phyloP scores from a whole-genome alignment of 2,888 invertebrate genomes.

The Eurytoma californica region DNA sequence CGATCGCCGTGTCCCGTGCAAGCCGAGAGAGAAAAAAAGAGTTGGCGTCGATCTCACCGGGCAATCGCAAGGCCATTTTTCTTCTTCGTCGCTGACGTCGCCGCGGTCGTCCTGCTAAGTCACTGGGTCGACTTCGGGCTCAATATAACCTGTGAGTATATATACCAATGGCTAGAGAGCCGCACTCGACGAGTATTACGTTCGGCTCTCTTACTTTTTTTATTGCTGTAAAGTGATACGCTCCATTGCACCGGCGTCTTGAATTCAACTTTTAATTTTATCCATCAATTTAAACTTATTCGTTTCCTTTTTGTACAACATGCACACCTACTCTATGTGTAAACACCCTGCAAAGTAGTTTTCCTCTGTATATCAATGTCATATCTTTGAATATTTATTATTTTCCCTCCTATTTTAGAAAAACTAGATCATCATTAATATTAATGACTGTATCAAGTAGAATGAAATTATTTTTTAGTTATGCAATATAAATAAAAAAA shows the following conservation, averaged over 20 bases:
- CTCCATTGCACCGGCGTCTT: background rate
- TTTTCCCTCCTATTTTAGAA: too few species aligned
- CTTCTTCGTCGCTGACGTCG: conserved; percentile 24
- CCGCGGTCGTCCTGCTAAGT: conserved; percentile 11
- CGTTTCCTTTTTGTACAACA: background rate
- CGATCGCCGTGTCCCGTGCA: conserved; percentile 1
- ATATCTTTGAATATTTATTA: too few species aligned
- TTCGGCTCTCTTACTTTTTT: conserved; percentile 11
- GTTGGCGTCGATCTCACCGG: conserved; percentile 23
- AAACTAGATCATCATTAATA: too few species aligned
- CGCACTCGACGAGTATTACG: conserved; percentile 21
- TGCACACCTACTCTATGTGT: background rate
- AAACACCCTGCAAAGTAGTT: too few species aligned
- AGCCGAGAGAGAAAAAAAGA: background rate
- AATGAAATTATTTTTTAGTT: too few species aligned
- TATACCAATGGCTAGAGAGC: background rate
- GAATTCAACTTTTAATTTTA: conserved; percentile 21
- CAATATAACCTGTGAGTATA: conserved; percentile 45
- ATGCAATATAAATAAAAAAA: too few species aligned
- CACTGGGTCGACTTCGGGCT: conserved; percentile 43
- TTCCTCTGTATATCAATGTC: too few species aligned
- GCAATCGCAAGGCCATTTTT: conserved; percentile 41
- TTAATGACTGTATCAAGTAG: too few species aligned
- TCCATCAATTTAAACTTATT: conserved; percentile 13
- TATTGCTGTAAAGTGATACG: conserved; percentile 11